Conservation (phyloP, 2,888 invertebrate species). For the Andrena dorsata region DNA sequence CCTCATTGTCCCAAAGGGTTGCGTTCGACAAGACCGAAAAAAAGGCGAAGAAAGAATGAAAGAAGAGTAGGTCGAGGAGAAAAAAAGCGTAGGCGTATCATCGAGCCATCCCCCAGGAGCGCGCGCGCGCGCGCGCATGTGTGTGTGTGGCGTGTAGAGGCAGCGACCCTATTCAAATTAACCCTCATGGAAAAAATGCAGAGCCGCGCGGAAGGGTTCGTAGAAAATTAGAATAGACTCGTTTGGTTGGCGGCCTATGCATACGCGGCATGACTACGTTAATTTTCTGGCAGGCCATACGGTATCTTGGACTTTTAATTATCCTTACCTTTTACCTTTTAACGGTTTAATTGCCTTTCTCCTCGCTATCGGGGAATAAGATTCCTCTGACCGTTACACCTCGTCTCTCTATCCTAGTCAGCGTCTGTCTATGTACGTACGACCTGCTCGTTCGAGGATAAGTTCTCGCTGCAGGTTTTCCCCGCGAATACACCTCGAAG, state of each 20-base stretch:
- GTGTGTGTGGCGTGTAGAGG: conserved; percentile 18
- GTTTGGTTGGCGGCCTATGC: conserved; percentile 75
- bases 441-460: not conserved
- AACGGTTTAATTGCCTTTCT: conserved; percentile 72
- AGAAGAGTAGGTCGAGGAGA: conserved; percentile 42
- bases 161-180: conserved; percentile 82
- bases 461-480: not conserved
- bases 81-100: conserved; percentile 78
- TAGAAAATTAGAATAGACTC: conserved; percentile 81
- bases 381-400: conserved; percentile 47
- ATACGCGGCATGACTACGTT: conserved; percentile 82
- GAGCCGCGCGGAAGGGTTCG: conserved; percentile 76
- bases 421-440: not conserved
- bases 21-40: conserved; percentile 4
- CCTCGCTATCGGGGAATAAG: conserved; percentile 44
- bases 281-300: conserved; percentile 77
- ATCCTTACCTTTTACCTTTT: conserved; percentile 64
- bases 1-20: conserved; percentile 13
- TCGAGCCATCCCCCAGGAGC: conserved; percentile 42
- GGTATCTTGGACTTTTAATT: conserved; percentile 68
- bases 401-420: conserved; percentile 26
- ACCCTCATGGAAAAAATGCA: conserved; percentile 81
- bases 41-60: not conserved
- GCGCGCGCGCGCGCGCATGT: no score
- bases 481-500: not conserved